Base-by-base conservation (phyloP, 2,888 invertebrate genomes). In the Xestia ashworthii region DNA sequence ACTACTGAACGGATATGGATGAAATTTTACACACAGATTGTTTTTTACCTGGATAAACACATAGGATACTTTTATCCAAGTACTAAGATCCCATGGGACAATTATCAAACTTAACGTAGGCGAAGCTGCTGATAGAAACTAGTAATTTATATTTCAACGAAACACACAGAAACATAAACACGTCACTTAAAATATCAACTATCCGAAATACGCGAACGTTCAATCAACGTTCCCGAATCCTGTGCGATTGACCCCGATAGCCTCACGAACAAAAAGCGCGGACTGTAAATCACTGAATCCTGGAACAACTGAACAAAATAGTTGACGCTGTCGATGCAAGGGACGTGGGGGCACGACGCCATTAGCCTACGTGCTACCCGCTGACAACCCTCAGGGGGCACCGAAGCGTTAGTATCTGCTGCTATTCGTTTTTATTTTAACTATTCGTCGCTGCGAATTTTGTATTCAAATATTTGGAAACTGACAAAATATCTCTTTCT, bases 211-310 rank as follows among this genome's bases (percentile, higher is more conserved):
- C 80, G 71, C 55, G 73, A 88, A 82, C 70, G 70, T 67, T 82
- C 82, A 78, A 81, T 86, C 81, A 83, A 77, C 80, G 48, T 74
- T 9, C 70, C 74, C 82, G 78, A 84, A 84, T 82, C 82, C 80
- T 74, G 65, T 73, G 58, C 86, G 73, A 81, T 83, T 80, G 81
- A 83, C 81, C 80, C 76, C 55, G 78, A 80, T 87, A 84, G 83
- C 87, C 86, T 85, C 91, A 91, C 90, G 91, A 81, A 90, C 89
- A 87, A 91, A 92, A 91, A 91, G 92, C 89, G 87, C 90, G 88
- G 84, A 78, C 87, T 79, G 90, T 94, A 93, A 93, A 94, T 94
- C 93, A 93, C 89, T 72, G 70, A 71, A 72, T 77, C 74, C 76
- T 66, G 84, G 66, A 80, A 86, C 83, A 87, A 76, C 83, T 83